A percentile compares a stretch with the other conserved stretches of the same genome.
phyloP scores from a whole-genome alignment of 2,888 invertebrate genomes.

The Tigriopus californicus region DNA sequence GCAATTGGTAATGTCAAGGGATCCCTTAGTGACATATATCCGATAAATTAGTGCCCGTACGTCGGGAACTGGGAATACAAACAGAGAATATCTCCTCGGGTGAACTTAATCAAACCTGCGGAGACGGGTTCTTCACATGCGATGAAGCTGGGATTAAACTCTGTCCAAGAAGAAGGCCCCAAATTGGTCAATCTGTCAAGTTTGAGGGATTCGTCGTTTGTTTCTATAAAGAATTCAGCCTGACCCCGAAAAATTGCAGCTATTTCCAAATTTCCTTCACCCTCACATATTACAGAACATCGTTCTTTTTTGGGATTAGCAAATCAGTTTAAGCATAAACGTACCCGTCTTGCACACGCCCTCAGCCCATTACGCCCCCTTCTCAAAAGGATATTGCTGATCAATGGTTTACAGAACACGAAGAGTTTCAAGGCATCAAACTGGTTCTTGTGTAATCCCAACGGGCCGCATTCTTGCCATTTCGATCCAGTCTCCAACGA shows the following conservation, averaged over 20 bases:
- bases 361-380: constrained; percentile 7
- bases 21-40: no score
- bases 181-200: no score
- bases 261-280: constrained; percentile 4
- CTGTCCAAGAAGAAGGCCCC: no score
- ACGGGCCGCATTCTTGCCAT: not conserved
- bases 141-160: no score
- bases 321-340: constrained; percentile 8
- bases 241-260: not conserved
- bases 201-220: no score
- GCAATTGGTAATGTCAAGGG: no score
- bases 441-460: not conserved
- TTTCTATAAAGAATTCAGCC: not conserved
- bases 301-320: constrained; percentile 14
- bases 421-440: constrained; percentile 1
- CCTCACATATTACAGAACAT: constrained; percentile 14
- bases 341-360: not conserved
- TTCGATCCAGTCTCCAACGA: constrained; percentile 7
- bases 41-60: no score
- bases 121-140: no score
- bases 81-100: no score
- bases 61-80: no score
- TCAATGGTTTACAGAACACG: constrained; percentile 6
- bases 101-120: no score
- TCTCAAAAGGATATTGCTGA: not conserved